A percentile compares a stretch with the other conserved stretches of the same genome.
Evolutionary conservation across 2,113 vertebrate genomes (phyloP).

Genomic region (Malurus alboscapulatus): DNA sequence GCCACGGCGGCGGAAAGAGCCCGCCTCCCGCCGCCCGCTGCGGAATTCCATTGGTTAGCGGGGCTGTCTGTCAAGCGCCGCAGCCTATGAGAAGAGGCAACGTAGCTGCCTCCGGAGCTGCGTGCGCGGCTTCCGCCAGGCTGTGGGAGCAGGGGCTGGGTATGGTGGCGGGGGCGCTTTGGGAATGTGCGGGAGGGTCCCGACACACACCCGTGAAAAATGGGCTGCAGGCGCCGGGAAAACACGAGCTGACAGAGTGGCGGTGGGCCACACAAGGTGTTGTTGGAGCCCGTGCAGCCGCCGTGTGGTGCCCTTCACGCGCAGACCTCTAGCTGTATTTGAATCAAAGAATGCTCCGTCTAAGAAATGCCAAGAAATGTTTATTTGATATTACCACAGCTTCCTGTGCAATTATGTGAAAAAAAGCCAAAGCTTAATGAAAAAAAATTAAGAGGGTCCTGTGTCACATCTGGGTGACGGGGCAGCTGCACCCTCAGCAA

Average conservation of each 20-base stretch:
- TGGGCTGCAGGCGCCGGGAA: neutral
- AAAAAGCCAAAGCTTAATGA: neutral
- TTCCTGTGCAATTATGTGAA: neutral
- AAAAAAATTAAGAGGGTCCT: rapidly evolving
- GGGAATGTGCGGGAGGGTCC: rapidly evolving
- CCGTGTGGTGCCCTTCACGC: neutral
- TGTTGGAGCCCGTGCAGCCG: too few species aligned
- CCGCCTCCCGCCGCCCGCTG: rapidly evolving
- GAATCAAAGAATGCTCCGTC: neutral
- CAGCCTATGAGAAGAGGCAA: rapidly evolving
- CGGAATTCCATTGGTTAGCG: rapidly evolving
- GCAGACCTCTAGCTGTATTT: too few species aligned
- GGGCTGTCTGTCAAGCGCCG: rapidly evolving
- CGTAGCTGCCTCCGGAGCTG: rapidly evolving
- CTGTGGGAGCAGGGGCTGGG: rapidly evolving
- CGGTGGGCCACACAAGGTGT: too few species aligned
- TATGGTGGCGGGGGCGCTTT: rapidly evolving
- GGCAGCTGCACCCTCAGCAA: rapidly evolving
- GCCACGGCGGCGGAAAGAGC: rapidly evolving
- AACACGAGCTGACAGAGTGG: too few species aligned
- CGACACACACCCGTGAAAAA: rapidly evolving
- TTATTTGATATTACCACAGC: neutral
- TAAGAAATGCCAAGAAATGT: neutral
- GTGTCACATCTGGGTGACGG: rapidly evolving
- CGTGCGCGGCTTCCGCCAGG: rapidly evolving